These are phyloP conservation scores for Parapsyche elsis DNA, from an alignment of 1,140 invertebrate species.

Conservation along the genomic window DNA sequence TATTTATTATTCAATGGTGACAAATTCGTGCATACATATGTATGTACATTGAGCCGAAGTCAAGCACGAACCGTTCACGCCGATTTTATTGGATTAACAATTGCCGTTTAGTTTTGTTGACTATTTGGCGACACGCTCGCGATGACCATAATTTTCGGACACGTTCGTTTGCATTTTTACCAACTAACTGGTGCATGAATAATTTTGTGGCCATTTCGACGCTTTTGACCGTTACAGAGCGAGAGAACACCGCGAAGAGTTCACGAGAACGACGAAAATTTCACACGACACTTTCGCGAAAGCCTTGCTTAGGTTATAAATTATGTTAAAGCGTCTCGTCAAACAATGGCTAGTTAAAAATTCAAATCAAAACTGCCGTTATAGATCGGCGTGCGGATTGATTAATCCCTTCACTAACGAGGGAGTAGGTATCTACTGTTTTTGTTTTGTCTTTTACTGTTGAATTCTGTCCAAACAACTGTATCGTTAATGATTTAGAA, in stretches of 20 bases:
- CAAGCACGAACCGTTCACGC: background rate
- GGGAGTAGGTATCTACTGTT: background rate
- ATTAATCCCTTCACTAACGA: background rate
- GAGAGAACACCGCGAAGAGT: background rate
- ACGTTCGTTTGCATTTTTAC: background rate
- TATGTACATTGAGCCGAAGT: background rate
- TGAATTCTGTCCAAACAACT: too few relatives aligned
- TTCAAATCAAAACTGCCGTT: background rate
- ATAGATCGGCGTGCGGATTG: background rate
- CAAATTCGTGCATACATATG: background rate
- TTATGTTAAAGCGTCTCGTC: background rate
- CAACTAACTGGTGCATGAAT: slow-evolving; percentile 25
- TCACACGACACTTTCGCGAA: background rate
- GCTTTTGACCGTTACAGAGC: background rate
- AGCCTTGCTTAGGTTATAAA: too few relatives aligned
- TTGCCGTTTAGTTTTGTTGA: too few relatives aligned
- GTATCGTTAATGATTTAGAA: too few relatives aligned
- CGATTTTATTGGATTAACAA: background rate
- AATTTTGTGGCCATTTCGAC: slow-evolving; percentile 26
- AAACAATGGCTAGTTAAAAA: slow-evolving; percentile 3
- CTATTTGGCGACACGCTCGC: too few relatives aligned
- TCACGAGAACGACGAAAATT: background rate
- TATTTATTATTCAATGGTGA: slow-evolving; percentile 1
- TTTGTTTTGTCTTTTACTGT: too few relatives aligned
- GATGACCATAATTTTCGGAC: slow-evolving; percentile 2